Evolutionary conservation across 2,113 vertebrate species (phyloP).

Genomic region (Planiliza haematocheilus): DNA sequence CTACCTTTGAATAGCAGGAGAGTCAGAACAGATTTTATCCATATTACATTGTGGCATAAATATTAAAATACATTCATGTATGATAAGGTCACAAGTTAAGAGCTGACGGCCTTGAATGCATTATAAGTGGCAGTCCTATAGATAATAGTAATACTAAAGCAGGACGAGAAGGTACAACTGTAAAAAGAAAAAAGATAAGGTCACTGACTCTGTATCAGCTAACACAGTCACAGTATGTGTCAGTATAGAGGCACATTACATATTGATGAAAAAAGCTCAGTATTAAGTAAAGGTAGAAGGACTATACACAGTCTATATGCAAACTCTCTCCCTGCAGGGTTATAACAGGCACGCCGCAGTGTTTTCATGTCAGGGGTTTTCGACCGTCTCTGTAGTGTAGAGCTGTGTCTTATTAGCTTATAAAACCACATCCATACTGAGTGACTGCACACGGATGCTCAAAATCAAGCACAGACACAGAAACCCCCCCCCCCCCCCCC

Average conservation of each 20-base stretch:
- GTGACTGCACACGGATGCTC: conserved; percentile 60
- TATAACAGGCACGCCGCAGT: conserved; percentile 14
- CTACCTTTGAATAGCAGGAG: background rate
- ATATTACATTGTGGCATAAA: conserved; percentile 6
- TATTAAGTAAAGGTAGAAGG: conserved; percentile 15
- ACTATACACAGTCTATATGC: background rate
- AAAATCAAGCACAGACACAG: conserved; percentile 61
- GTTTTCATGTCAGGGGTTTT: conserved; percentile 36
- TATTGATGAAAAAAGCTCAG: conserved; percentile 10
- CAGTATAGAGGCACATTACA: background rate
- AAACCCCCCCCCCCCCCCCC: too few relatives aligned
- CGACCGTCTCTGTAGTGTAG: conserved; percentile 29
- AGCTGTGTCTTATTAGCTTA: conserved; percentile 74
- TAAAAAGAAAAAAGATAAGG: conserved; percentile 14
- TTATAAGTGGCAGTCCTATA: background rate
- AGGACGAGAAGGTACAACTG: conserved; percentile 1
- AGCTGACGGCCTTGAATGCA: background rate
- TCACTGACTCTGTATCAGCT: conserved; percentile 17
- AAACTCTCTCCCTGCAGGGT: conserved; percentile 3
- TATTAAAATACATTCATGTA: conserved; percentile 12
- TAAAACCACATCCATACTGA: conserved; percentile 64
- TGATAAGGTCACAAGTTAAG: conserved; percentile 14
- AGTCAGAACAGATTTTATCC: background rate
- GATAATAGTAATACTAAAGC: background rate
- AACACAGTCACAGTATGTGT: background rate